Evolutionary conservation across 2,888 invertebrate genomes (phyloP).

Genomic region (Leptinotarsa juncta): DNA sequence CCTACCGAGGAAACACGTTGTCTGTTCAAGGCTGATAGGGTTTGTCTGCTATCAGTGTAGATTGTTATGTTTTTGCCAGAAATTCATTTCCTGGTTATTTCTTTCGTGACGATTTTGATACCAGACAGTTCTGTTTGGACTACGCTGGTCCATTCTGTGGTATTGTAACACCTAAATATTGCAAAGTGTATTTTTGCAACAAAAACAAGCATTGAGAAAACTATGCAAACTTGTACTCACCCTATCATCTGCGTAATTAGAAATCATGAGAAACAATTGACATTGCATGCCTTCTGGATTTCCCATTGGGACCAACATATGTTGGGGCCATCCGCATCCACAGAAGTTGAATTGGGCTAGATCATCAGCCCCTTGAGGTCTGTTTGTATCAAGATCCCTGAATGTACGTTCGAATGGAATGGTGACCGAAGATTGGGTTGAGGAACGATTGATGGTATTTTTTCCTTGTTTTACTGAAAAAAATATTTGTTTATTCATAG

Average conservation of each 20-base stretch:
- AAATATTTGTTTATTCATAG: not conserved
- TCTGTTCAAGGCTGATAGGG: too few species aligned
- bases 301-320: constrained; percentile 83
- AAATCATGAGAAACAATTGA: constrained; percentile 82
- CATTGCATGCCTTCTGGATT: constrained; percentile 73
- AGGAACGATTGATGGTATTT: constrained; percentile 75
- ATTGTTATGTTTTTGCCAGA: too few species aligned
- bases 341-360: constrained; percentile 79
- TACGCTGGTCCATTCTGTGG: too few species aligned
- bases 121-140: too few species aligned
- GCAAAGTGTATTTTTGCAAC: too few species aligned
- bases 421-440: constrained; percentile 81
- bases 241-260: constrained; percentile 77
- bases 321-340: constrained; percentile 90
- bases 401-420: constrained; percentile 87
- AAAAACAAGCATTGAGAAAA: too few species aligned
- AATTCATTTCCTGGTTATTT: too few species aligned
- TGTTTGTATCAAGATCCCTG: constrained; percentile 73
- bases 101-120: too few species aligned
- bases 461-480: constrained; percentile 74
- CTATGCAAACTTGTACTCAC: constrained; percentile 61
- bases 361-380: constrained; percentile 71
- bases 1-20: too few species aligned
- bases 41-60: too few species aligned
- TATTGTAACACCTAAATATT: too few species aligned